Evolutionary conservation across 2,113 vertebrate genomes (phyloP).

Genomic region (Paralichthys olivaceus): DNA sequence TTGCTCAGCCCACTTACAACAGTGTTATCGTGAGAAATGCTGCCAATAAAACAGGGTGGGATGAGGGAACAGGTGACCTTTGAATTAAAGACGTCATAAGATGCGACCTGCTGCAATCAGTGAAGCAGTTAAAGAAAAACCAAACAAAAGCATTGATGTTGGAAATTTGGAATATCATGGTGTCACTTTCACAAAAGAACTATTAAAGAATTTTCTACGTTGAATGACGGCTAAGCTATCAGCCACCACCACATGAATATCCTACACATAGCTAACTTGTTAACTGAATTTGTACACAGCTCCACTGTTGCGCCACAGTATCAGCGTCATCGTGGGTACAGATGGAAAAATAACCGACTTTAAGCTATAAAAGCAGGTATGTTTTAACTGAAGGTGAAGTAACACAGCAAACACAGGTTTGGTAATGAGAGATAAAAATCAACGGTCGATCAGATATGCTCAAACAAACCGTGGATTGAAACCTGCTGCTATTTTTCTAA

Average conservation of each 20-base stretch:
- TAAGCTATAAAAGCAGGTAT: not conserved
- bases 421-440: not conserved
- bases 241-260: not conserved
- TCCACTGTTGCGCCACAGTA: not conserved
- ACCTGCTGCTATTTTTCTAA: too few relatives aligned
- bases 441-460: too few relatives aligned
- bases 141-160: not conserved
- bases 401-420: not conserved
- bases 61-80: slow-evolving; percentile 21
- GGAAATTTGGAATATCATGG: not conserved
- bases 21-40: not conserved
- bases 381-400: not conserved
- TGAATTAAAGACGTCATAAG: slow-evolving; percentile 10
- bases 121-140: not conserved
- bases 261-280: too few relatives aligned
- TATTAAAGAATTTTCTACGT: not conserved
- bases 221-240: not conserved
- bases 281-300: not conserved
- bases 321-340: slow-evolving; percentile 10
- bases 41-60: slow-evolving; percentile 30
- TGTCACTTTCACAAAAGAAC: not conserved
- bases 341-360: slow-evolving; percentile 23
- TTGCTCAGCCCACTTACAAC: not conserved
- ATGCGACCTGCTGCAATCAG: not conserved
- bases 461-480: not conserved